Conservation (phyloP, 1,140 invertebrate genomes). For the Hyles vespertilio region DNA sequence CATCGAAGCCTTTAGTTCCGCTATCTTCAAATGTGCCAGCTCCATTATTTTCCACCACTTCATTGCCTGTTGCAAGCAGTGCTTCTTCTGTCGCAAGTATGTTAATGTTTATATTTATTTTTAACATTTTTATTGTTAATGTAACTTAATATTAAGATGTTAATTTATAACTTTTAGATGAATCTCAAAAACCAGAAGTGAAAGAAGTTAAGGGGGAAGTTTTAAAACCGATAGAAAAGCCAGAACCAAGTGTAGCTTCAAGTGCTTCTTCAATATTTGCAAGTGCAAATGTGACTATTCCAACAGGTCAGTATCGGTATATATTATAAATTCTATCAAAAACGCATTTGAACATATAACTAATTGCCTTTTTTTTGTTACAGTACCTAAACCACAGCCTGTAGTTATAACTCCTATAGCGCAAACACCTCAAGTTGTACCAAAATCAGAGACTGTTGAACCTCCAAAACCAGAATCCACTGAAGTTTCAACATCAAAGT, state of each 20-base stretch:
- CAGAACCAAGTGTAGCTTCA: slow-evolving; percentile 11
- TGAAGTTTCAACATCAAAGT: slow-evolving; percentile 1
- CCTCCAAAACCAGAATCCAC: slow-evolving; percentile 10
- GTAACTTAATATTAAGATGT: not conserved
- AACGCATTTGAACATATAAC: too few relatives aligned
- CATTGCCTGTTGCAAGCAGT: slow-evolving; percentile 8
- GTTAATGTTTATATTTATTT: not conserved
- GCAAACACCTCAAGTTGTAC: not conserved
- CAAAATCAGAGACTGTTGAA: slow-evolving; percentile 1
- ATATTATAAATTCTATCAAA: too few relatives aligned
- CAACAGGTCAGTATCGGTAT: slow-evolving; percentile 18
- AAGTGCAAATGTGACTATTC: slow-evolving; percentile 20
- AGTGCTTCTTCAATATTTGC: slow-evolving; percentile 33
- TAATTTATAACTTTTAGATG: slow-evolving; percentile 26
- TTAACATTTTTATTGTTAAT: not conserved
- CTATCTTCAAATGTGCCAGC: slow-evolving; percentile 12
- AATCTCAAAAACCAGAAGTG: slow-evolving; percentile 29
- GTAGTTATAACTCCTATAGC: slow-evolving; percentile 4
- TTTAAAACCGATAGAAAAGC: slow-evolving; percentile 22
- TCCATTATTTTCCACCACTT: not conserved
- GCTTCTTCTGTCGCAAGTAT: not conserved
- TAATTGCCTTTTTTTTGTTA: slow-evolving; percentile 14
- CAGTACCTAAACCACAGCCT: slow-evolving; percentile 29
- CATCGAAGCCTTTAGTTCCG: slow-evolving; percentile 28
- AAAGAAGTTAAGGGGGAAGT: slow-evolving; percentile 27